Evolutionary conservation across 2,113 vertebrate genomes (phyloP).

Genomic region (Neomonachus schauinslandi): DNA sequence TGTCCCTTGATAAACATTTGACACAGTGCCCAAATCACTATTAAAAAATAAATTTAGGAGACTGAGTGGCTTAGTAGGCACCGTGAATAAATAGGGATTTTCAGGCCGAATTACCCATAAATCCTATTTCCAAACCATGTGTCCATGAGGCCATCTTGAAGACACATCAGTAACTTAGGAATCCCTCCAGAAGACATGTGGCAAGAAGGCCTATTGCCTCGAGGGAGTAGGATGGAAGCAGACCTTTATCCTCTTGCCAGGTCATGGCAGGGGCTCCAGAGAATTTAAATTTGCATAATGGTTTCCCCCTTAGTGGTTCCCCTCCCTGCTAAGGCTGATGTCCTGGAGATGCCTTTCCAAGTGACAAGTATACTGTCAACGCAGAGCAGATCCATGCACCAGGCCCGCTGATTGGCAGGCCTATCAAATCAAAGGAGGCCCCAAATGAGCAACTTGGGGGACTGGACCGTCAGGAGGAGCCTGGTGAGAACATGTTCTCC

Average conservation of each 20-base stretch:
- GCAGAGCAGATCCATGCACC: background rate
- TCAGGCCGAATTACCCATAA: background rate
- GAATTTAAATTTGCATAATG: slow-evolving; percentile 60
- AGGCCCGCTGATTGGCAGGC: slow-evolving; percentile 40
- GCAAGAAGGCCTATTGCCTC: background rate
- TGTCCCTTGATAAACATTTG: background rate
- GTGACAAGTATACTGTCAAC: slow-evolving; percentile 58
- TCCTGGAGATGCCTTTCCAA: slow-evolving; percentile 46
- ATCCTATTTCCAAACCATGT: background rate
- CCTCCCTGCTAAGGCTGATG: background rate
- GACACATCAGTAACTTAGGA: background rate
- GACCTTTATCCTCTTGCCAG: background rate
- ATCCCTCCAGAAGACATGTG: background rate
- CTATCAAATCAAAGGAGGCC: slow-evolving; percentile 60
- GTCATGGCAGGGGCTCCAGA: background rate
- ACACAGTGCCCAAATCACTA: background rate
- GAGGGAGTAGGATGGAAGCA: background rate
- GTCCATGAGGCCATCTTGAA: background rate
- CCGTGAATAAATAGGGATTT: background rate
- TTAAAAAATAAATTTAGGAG: slow-evolving; percentile 27
- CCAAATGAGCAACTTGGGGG: slow-evolving; percentile 63
- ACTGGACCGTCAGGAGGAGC: background rate
- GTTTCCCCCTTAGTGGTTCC: slow-evolving; percentile 50
- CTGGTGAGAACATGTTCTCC: slow-evolving; percentile 2
- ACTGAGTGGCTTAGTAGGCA: background rate